Evolutionary conservation across 2,888 invertebrate genomes (phyloP).

Genomic region (Ophion ventricosus): DNA sequence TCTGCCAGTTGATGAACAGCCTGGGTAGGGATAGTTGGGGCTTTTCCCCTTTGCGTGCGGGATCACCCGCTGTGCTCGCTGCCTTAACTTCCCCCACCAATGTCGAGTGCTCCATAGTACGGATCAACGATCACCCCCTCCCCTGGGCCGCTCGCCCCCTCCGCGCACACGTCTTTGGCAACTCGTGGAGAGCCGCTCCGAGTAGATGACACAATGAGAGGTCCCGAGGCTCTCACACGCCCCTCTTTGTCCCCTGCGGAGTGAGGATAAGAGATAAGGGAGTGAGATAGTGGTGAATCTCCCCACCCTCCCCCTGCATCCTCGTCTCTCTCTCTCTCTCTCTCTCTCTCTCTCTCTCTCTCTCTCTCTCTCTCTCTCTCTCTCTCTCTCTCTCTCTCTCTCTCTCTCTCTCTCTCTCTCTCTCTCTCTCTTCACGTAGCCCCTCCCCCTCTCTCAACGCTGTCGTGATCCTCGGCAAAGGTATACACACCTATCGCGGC

Average conservation of each 20-base stretch:
- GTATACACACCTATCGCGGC: background rate
- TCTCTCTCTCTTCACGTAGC: constrained; percentile 5
- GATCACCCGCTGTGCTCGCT: constrained; percentile 40
- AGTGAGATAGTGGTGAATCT: constrained; percentile 36
- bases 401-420: background rate
- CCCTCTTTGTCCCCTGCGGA: constrained; percentile 60
- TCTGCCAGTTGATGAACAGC: constrained; percentile 28
- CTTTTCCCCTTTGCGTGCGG: constrained; percentile 50
- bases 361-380: background rate
- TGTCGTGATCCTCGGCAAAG: constrained; percentile 21
- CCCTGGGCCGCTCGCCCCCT: constrained; percentile 24
- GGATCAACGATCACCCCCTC: constrained; percentile 9
- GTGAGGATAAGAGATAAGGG: constrained; percentile 58
- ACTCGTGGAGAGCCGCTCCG: constrained; percentile 28
- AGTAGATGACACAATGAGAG: constrained; percentile 37
- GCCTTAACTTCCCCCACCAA: constrained; percentile 42
- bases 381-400: background rate
- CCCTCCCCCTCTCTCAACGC: constrained; percentile 27
- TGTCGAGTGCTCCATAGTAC: background rate
- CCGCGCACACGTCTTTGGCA: constrained; percentile 33
- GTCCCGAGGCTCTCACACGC: constrained; percentile 63
- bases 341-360: background rate
- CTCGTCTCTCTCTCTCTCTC: background rate
- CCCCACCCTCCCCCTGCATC: background rate
- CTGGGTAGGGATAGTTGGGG: constrained; percentile 35